Evolutionary conservation across 2,797 vertebrate species (phyloP), one percentile per base, ranked within the genome.

Genomic region (Sciurus carolinensis): DNA sequence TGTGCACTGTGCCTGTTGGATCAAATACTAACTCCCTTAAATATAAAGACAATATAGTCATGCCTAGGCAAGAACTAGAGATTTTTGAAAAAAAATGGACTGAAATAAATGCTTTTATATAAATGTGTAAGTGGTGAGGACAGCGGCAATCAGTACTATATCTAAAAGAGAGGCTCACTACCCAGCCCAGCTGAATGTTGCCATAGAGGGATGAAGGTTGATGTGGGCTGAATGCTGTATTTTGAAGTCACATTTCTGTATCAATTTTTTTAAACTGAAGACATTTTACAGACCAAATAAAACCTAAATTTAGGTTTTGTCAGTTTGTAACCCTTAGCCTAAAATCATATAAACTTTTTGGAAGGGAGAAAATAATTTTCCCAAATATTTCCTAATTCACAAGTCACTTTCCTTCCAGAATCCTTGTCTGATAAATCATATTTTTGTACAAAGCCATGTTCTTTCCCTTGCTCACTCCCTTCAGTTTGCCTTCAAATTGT

Each of bases 341-440:
- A 81, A 86, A 44, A 20, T 18, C 83, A 59, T 57, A 67, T 26
- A 87, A 59, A 57, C 57, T 28, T 18, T 33, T 62, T 52, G 82
- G 42, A 11, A 76, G 83, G 28, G 26, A 87, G 71, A 92, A 83
- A 92, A 77, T 42, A 42, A n/a, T 44, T 92, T 76, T 92, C 42
- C n/a, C 24, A 92, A 87, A 30, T 8, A 17, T 83, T 62, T 52
- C 28, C 42, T 83, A 42, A 52, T 50, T 87, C 73, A 33, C 17
- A 82, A 82, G 28, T 36, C 24, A 87, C 14, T 50, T 75, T 76
- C n/a, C 30, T 47, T 76, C 10, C 5, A 59, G 69, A 67, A 26
- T 75, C 47, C 7, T 2, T 59, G 17, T 71, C 33, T 47, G 42
- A 18, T 36, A 84, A 73, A 44, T 30, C 22, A 50, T 42, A 66